Percentiles rank a stretch among this genome's conserved stretches.
Evolutionary conservation across 2,888 invertebrate genomes (phyloP).

Genomic region (Mystacides longicornis): DNA sequence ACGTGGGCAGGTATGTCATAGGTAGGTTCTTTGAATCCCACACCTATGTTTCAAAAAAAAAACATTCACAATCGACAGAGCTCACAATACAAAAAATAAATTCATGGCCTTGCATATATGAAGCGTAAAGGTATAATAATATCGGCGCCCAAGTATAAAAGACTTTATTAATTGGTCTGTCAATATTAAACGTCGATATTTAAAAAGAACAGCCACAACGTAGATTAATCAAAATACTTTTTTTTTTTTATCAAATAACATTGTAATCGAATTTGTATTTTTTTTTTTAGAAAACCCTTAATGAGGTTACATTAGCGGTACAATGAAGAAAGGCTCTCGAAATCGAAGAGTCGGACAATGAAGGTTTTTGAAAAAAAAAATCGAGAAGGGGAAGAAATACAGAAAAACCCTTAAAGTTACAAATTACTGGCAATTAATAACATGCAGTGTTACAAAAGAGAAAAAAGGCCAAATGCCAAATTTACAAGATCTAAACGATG

Average conservation of each 20-base stretch:
- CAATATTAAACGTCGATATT: neutral
- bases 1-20: too few species aligned
- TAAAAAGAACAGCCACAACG: slow-evolving; percentile 1
- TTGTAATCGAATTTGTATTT: slow-evolving; percentile 7
- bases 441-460: slow-evolving; percentile 10
- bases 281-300: slow-evolving; percentile 23
- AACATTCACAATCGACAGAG: too few species aligned
- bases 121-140: too few species aligned
- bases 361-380: slow-evolving; percentile 5
- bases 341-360: slow-evolving; percentile 8
- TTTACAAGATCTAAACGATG: slow-evolving; percentile 19
- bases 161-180: neutral
- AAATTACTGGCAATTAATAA: slow-evolving; percentile 25
- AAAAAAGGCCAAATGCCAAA: slow-evolving; percentile 8
- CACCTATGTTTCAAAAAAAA: too few species aligned
- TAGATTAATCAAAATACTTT: slow-evolving; percentile 17
- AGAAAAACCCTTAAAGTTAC: slow-evolving; percentile 14
- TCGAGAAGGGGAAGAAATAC: neutral
- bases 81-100: too few species aligned
- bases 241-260: slow-evolving; percentile 12
- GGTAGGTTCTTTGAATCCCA: too few species aligned
- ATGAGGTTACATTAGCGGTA: slow-evolving; percentile 24
- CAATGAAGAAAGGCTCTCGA: slow-evolving; percentile 18
- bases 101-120: neutral
- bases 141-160: neutral